Conservation (phyloP, 2,113 vertebrate genomes). For the Pandion haliaetus region DNA sequence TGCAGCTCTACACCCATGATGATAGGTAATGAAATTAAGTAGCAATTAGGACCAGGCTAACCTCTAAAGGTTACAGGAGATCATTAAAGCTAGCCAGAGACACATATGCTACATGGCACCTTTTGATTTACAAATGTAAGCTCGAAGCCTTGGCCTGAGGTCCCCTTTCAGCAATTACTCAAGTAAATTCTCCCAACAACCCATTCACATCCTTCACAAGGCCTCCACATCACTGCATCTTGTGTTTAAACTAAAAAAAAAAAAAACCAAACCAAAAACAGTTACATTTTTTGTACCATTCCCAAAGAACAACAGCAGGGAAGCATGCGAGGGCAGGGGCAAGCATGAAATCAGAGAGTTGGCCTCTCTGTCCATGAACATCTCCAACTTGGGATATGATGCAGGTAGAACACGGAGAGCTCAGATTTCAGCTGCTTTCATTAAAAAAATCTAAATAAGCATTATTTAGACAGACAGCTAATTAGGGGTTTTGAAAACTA, state of each 20-base stretch:
- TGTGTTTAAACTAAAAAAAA: neutral
- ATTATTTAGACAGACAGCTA: neutral
- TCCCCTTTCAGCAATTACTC: neutral
- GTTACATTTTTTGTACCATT: neutral
- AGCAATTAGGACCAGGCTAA: neutral
- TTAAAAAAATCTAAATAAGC: neutral
- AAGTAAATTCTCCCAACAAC: neutral
- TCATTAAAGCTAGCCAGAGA: neutral
- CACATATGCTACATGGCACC: neutral
- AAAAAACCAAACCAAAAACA: neutral
- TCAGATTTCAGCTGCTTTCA: neutral
- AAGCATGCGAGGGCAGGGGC: accelerated
- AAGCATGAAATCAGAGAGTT: neutral
- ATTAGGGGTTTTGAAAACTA: neutral
- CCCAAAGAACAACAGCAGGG: neutral
- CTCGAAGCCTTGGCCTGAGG: neutral
- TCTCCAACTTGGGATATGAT: neutral
- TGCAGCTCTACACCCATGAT: neutral
- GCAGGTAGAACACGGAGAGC: neutral
- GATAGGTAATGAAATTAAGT: neutral
- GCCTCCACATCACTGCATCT: neutral
- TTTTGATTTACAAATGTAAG: neutral
- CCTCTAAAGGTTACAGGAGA: neutral
- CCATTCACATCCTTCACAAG: neutral
- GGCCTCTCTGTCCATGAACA: neutral